Evolutionary conservation across 1,140 invertebrate species (phyloP).

Genomic region (Adoxophyes honmai): DNA sequence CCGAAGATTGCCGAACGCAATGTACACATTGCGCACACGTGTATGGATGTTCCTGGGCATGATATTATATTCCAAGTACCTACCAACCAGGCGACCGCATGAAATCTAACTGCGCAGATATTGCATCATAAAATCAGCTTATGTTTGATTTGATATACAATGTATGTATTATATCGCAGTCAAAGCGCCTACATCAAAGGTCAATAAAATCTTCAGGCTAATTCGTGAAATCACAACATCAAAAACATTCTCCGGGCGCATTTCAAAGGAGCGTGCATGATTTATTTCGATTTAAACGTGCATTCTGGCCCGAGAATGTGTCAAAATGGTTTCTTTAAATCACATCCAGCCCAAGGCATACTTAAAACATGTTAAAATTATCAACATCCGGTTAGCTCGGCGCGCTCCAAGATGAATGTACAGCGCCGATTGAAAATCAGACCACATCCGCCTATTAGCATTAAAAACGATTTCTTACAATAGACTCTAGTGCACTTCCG

Average conservation of each 20-base stretch:
- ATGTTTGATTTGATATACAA: too few species aligned
- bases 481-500: slow-evolving; percentile 14
- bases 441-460: slow-evolving; percentile 48
- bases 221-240: too few species aligned
- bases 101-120: slow-evolving; percentile 2
- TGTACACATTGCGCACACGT: neutral
- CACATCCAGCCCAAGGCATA: slow-evolving; percentile 1
- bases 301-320: too few species aligned
- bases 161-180: too few species aligned
- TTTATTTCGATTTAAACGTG: too few species aligned
- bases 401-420: slow-evolving; percentile 30
- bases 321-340: neutral
- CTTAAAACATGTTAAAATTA: slow-evolving; percentile 31
- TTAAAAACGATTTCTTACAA: slow-evolving; percentile 33
- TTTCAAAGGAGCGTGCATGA: too few species aligned
- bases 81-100: slow-evolving; percentile 4
- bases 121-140: too few species aligned
- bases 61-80: slow-evolving; percentile 11
- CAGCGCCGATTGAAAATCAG: slow-evolving; percentile 43
- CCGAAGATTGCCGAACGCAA: too few species aligned
- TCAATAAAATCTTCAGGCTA: too few species aligned
- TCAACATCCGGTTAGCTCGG: slow-evolving; percentile 37
- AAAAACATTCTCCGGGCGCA: too few species aligned
- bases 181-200: too few species aligned
- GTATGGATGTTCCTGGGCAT: neutral